phyloP scores from a whole-genome alignment of 2,888 invertebrate genomes.

The Ectobius pallidus region DNA sequence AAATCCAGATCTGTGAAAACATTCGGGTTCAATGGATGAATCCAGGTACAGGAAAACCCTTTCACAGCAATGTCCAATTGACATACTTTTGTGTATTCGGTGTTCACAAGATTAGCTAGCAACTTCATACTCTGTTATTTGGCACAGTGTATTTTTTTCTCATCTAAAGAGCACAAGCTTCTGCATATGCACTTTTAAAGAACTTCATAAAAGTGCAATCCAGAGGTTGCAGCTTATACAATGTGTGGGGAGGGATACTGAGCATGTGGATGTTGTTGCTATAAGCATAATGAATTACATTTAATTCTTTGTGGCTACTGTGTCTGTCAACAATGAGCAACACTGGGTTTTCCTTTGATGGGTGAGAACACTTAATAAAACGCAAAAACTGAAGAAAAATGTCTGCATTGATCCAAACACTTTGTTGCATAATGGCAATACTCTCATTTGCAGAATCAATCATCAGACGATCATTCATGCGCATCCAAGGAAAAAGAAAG shows the following conservation, averaged over 20 bases:
- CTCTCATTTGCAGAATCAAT: slow-evolving; percentile 42
- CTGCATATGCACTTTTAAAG: background rate
- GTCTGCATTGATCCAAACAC: slow-evolving; percentile 44
- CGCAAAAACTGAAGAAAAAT: slow-evolving; percentile 41
- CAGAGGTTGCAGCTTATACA: background rate
- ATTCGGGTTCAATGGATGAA: background rate
- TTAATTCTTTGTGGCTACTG: slow-evolving; percentile 35
- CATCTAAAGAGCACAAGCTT: background rate
- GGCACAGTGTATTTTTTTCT: too few relatives aligned
- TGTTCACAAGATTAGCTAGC: background rate
- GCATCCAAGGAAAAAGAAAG: slow-evolving; percentile 44
- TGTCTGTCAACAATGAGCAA: slow-evolving; percentile 35
- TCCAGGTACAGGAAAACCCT: background rate
- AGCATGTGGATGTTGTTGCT: background rate
- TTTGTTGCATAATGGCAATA: slow-evolving; percentile 36
- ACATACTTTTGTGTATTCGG: background rate
- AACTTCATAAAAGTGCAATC: slow-evolving; percentile 15
- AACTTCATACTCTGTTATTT: background rate
- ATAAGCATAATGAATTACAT: slow-evolving; percentile 31
- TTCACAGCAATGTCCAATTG: background rate
- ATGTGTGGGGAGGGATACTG: background rate
- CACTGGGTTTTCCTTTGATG: background rate
- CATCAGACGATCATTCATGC: slow-evolving; percentile 43
- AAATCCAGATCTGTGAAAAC: background rate
- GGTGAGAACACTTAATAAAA: slow-evolving; percentile 26